These are phyloP conservation scores for Nematolebias whitei DNA, from an alignment of 2,113 vertebrate species.

Conservation along the genomic window DNA sequence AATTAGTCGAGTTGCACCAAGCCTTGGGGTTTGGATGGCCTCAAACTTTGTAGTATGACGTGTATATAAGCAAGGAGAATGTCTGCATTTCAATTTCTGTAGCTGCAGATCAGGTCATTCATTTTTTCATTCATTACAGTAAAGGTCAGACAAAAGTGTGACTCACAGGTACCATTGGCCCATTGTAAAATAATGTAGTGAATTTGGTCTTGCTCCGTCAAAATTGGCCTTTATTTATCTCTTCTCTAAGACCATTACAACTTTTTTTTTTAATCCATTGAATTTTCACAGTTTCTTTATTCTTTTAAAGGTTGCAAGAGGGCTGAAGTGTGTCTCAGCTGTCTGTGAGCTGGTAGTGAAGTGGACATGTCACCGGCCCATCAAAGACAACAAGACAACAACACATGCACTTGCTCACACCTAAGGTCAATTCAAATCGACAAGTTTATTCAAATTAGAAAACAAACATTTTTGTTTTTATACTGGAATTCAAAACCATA, in stretches of 20 bases:
- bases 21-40: not conserved
- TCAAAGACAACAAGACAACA: no score
- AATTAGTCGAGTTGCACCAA: slow-evolving; percentile 6
- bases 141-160: slow-evolving; percentile 1
- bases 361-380: no score
- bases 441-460: no score
- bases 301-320: no score
- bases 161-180: not conserved
- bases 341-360: no score
- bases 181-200: not conserved
- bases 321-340: no score
- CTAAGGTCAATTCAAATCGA: no score
- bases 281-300: not conserved
- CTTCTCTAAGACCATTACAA: not conserved
- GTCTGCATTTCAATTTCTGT: not conserved
- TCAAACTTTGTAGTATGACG: not conserved
- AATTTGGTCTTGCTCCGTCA: not conserved
- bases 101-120: not conserved
- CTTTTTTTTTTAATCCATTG: not conserved
- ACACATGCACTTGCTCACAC: no score
- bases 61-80: not conserved
- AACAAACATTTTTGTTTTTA: no score
- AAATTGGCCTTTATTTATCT: not conserved
- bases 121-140: no score
- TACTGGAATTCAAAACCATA: no score